These are phyloP conservation scores for Trachemys scripta DNA, from an alignment of 2,113 vertebrate species.

Conservation along the genomic window DNA sequence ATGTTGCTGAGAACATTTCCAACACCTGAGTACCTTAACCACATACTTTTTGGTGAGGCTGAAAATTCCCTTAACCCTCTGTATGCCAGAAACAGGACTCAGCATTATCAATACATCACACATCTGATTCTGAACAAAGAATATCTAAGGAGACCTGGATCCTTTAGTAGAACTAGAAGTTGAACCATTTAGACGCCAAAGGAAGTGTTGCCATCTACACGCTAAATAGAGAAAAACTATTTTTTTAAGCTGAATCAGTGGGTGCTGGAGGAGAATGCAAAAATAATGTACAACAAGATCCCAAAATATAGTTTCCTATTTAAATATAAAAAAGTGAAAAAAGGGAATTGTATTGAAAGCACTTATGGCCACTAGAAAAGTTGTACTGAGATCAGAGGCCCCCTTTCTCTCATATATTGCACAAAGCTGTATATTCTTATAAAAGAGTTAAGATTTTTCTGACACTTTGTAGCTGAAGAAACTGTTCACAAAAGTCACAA, in stretches of 20 bases:
- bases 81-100: neutral
- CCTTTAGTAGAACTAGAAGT: neutral
- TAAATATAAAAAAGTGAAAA: neutral
- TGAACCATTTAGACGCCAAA: neutral
- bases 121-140: neutral
- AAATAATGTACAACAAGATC: neutral
- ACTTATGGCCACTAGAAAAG: neutral
- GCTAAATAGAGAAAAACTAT: neutral
- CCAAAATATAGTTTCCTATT: neutral
- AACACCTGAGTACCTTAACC: constrained; percentile 84
- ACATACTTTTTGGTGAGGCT: constrained; percentile 71
- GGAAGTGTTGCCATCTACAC: neutral
- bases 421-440: neutral
- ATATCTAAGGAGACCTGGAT: neutral
- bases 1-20: constrained; percentile 78
- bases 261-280: neutral
- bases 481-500: neutral
- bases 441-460: neutral
- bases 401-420: neutral
- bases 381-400: neutral
- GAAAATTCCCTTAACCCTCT: constrained; percentile 74
- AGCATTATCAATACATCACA: neutral
- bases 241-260: neutral
- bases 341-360: neutral
- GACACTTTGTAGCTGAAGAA: neutral